A percentile compares a stretch with the other conserved stretches of the same genome.
phyloP scores from a whole-genome alignment of 2,888 invertebrate species.

The Cylloceria caligata region DNA sequence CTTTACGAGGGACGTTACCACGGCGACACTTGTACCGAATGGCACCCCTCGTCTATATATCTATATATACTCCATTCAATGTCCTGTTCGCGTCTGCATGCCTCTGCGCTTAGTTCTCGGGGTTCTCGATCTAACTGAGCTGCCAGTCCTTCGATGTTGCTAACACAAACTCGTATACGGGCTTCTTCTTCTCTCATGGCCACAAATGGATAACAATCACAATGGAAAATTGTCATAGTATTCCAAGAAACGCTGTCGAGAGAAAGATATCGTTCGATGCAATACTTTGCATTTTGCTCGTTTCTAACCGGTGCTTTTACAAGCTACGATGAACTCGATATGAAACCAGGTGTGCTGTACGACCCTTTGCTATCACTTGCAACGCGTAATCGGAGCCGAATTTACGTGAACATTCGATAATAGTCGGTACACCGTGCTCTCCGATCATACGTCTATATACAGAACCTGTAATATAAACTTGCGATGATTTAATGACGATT shows the following conservation, averaged over 20 bases:
- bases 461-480: no score
- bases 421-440: neutral
- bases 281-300: conserved; percentile 33
- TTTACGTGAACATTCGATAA: conserved; percentile 11
- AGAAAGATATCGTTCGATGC: neutral
- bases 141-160: conserved; percentile 52
- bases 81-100: conserved; percentile 38
- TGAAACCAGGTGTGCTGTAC: conserved; percentile 12
- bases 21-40: conserved; percentile 74
- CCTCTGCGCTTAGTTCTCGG: conserved; percentile 44
- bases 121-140: conserved; percentile 37
- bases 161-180: conserved; percentile 37
- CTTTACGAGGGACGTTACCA: conserved; percentile 76
- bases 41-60: conserved; percentile 39
- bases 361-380: conserved; percentile 23
- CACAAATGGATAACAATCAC: neutral
- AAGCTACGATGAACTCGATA: conserved; percentile 47
- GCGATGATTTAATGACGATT: no score
- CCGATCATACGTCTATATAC: no score
- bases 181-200: neutral
- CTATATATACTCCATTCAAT: conserved; percentile 38
- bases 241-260: neutral
- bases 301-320: conserved; percentile 23
- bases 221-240: neutral
- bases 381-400: conserved; percentile 40